phyloP scores from a whole-genome alignment of 2,888 invertebrate species.

The Malthinus seriepunctatus region DNA sequence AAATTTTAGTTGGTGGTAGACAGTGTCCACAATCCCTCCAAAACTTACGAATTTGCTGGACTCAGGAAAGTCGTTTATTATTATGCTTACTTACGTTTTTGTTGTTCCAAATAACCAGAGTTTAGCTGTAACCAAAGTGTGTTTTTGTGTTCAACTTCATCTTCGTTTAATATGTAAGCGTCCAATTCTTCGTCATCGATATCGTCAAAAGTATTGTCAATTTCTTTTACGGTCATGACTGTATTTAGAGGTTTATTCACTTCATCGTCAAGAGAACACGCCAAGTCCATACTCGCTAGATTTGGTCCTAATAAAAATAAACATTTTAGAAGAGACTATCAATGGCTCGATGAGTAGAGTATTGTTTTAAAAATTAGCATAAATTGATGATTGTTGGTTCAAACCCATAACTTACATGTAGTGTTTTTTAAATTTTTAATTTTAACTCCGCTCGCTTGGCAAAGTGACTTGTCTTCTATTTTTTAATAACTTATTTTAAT shows the following conservation, averaged over 20 bases:
- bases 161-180: slow-evolving; percentile 79
- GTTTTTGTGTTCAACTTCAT: slow-evolving; percentile 81
- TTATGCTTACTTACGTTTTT: slow-evolving; percentile 75
- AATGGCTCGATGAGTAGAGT: too few relatives aligned
- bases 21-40: too few relatives aligned
- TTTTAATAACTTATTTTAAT: too few relatives aligned
- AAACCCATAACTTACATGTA: slow-evolving; percentile 3
- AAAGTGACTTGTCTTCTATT: too few relatives aligned
- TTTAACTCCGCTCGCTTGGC: too few relatives aligned
- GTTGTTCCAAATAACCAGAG: slow-evolving; percentile 81
- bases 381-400: slow-evolving; percentile 2
- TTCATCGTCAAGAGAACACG: slow-evolving; percentile 58
- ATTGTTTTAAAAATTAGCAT: too few relatives aligned
- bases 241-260: slow-evolving; percentile 40
- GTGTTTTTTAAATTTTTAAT: too few relatives aligned
- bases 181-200: slow-evolving; percentile 91
- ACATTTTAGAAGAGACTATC: background rate
- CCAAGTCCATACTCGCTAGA: slow-evolving; percentile 78
- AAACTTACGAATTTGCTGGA: too few relatives aligned
- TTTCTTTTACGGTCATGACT: slow-evolving; percentile 31
- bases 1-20: too few relatives aligned
- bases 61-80: too few relatives aligned
- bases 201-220: slow-evolving; percentile 70
- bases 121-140: slow-evolving; percentile 87
- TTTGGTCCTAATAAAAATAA: slow-evolving; percentile 62